phyloP scores from a whole-genome alignment of 2,797 vertebrate genomes.

The Furcifer pardalis region DNA sequence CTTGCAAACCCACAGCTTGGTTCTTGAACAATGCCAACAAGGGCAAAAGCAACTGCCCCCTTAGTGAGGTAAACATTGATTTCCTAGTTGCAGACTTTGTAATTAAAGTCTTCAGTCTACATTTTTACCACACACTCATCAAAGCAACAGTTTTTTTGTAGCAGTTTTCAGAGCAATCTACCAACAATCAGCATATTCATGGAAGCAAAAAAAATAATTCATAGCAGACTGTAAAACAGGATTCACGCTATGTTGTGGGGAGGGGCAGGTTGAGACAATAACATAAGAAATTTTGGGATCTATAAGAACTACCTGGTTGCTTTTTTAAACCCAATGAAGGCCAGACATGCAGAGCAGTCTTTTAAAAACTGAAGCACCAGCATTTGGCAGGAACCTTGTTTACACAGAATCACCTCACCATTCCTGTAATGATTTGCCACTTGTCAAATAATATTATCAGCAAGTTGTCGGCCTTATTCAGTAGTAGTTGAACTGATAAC shows the following conservation, averaged over 20 bases:
- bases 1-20: neutral
- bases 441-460: conserved; percentile 70
- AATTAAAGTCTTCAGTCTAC: neutral
- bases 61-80: neutral
- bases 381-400: conserved; percentile 58
- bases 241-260: neutral
- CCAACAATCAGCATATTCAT: too few species aligned
- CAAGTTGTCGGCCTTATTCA: conserved; percentile 60
- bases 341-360: neutral
- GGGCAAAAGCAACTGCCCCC: neutral
- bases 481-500: conserved; percentile 44
- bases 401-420: conserved; percentile 62
- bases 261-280: neutral
- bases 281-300: neutral
- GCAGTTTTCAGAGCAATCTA: neutral
- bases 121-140: neutral
- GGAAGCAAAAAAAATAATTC: neutral
- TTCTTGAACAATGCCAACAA: neutral
- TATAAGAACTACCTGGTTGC: neutral
- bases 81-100: neutral
- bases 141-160: neutral
- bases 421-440: conserved; percentile 65
- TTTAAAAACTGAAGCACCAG: conserved; percentile 33
- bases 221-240: neutral
- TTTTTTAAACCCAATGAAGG: neutral